A percentile compares a stretch with the other conserved stretches of the same genome.
Evolutionary conservation across 2,797 vertebrate genomes (phyloP).

Genomic region (Delichon dasypus): DNA sequence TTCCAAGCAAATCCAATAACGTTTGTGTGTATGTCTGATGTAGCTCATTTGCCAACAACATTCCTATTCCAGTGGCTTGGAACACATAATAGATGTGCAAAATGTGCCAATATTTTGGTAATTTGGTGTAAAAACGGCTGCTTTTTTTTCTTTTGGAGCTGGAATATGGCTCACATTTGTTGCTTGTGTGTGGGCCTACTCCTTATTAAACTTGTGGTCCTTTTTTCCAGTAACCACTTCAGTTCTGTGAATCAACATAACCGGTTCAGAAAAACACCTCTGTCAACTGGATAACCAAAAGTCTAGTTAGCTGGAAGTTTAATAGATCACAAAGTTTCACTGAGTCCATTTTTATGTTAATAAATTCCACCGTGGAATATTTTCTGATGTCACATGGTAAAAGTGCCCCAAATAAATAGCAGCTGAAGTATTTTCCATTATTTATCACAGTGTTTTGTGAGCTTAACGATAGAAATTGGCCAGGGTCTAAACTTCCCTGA

Average conservation of each 20-base stretch:
- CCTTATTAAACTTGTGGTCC: neutral
- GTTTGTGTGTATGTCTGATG: neutral
- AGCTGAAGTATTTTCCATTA: slow-evolving; percentile 44
- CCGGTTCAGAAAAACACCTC: slow-evolving; percentile 72
- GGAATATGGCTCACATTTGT: slow-evolving; percentile 12
- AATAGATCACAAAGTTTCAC: slow-evolving; percentile 60
- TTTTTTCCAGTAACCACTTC: slow-evolving; percentile 58
- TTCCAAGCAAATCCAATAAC: neutral
- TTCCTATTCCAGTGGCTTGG: neutral
- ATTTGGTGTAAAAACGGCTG: neutral
- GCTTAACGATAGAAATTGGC: slow-evolving; percentile 24
- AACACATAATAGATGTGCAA: neutral
- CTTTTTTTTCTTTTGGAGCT: neutral
- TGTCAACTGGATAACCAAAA: slow-evolving; percentile 72
- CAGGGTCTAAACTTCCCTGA: neutral
- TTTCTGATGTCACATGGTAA: slow-evolving; percentile 36
- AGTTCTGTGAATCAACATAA: slow-evolving; percentile 50
- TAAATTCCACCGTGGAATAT: slow-evolving; percentile 58
- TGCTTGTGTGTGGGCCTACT: slow-evolving; percentile 12
- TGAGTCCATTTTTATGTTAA: slow-evolving; percentile 56
- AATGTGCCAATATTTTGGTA: neutral
- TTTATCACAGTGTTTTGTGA: slow-evolving; percentile 27
- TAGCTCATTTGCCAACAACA: neutral
- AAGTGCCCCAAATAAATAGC: slow-evolving; percentile 48
- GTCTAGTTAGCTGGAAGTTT: slow-evolving; percentile 58